Evolutionary conservation across 2,797 vertebrate genomes (phyloP).

Genomic region (Danio aesculapii): DNA sequence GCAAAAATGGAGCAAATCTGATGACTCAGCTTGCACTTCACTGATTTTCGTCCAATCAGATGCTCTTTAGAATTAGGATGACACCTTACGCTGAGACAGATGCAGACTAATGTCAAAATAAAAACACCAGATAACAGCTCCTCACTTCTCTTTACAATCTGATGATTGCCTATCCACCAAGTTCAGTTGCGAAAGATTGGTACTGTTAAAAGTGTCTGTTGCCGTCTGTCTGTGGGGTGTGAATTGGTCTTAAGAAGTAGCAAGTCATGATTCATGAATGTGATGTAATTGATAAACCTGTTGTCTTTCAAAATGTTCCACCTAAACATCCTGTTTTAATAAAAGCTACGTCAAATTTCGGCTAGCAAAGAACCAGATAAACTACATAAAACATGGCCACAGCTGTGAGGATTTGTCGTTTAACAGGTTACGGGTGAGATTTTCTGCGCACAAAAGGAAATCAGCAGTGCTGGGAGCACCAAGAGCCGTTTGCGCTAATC

Average conservation of each 20-base stretch:
- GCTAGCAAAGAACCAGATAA: background rate
- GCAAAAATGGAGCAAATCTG: background rate
- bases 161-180: no score
- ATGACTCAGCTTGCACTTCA: background rate
- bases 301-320: background rate
- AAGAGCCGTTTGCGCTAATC: constrained; percentile 76
- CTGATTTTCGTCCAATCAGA: background rate
- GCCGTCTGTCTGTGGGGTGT: no score
- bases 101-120: no score
- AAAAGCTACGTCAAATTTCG: background rate
- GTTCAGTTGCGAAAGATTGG: no score
- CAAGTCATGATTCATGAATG: background rate
- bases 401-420: background rate
- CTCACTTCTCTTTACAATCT: no score
- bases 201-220: no score
- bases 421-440: constrained; percentile 60
- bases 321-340: background rate
- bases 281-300: background rate
- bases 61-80: background rate
- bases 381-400: background rate
- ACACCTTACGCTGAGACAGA: no score
- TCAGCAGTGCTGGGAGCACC: constrained; percentile 66
- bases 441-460: constrained; percentile 60
- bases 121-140: no score
- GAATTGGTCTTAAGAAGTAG: background rate